Conservation (phyloP, 2,888 invertebrate species). For the Drosophila atripex region DNA sequence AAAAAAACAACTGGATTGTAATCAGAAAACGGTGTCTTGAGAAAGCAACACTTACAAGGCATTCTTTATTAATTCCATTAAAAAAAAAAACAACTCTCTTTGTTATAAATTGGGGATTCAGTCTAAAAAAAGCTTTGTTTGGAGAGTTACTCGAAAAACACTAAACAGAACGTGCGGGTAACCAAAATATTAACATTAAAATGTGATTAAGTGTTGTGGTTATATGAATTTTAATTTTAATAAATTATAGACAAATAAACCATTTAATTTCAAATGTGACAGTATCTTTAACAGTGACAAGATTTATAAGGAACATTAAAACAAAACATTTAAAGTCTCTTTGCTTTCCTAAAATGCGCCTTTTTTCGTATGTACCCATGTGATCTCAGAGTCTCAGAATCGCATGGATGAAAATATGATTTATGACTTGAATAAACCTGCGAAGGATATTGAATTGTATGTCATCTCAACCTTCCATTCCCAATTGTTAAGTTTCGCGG, state of each 20-base stretch:
- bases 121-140: too few species aligned
- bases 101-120: too few species aligned
- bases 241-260: not conserved
- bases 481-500: slow-evolving; percentile 18
- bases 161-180: not conserved
- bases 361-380: not conserved
- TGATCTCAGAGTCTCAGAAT: slow-evolving; percentile 21
- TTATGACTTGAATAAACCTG: slow-evolving; percentile 18
- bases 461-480: slow-evolving; percentile 34
- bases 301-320: not conserved
- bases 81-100: too few species aligned
- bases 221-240: not conserved
- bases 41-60: not conserved
- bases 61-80: too few species aligned
- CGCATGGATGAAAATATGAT: slow-evolving; percentile 7
- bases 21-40: not conserved
- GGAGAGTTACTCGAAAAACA: too few species aligned
- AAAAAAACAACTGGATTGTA: not conserved
- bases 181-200: not conserved
- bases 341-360: not conserved
- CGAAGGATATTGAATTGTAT: slow-evolving; percentile 20
- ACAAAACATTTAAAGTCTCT: not conserved
- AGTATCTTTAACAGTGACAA: not conserved
- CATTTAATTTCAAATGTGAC: not conserved
- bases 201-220: not conserved